Evolutionary conservation across 2,888 invertebrate species (phyloP).

Genomic region (Pristionchus mayeri): DNA sequence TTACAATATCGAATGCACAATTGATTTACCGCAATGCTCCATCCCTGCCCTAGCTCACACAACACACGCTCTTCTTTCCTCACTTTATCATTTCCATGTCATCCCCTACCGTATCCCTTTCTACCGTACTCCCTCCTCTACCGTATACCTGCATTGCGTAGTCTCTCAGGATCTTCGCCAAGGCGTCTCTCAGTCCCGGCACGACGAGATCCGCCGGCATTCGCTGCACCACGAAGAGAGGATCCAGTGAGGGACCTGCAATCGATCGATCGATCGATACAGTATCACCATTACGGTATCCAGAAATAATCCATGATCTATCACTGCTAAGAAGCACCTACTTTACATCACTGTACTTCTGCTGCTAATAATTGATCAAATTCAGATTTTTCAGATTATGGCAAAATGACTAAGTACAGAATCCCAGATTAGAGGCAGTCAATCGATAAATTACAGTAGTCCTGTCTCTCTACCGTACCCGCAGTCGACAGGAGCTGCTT

Average conservation of each 20-base stretch:
- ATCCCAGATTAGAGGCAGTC: too few species aligned
- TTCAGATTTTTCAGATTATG: background rate
- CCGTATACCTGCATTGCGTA: constrained; percentile 87
- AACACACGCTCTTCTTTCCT: too few species aligned
- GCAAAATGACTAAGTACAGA: background rate
- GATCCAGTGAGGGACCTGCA: constrained; percentile 50
- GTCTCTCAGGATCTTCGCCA: constrained; percentile 82
- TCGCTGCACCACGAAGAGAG: constrained; percentile 43
- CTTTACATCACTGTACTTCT: too few species aligned
- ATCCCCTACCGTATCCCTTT: constrained; percentile 53
- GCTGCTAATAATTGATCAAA: background rate
- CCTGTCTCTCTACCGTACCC: constrained; percentile 53
- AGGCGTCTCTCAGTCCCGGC: constrained; percentile 81
- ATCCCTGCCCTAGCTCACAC: too few species aligned
- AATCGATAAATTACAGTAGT: background rate
- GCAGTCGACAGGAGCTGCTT: constrained; percentile 63
- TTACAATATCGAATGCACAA: too few species aligned
- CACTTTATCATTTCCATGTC: too few species aligned
- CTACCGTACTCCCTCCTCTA: constrained; percentile 54
- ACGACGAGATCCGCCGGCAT: constrained; percentile 88
- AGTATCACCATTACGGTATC: background rate
- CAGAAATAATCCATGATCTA: background rate
- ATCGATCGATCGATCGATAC: background rate
- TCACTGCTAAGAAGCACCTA: too few species aligned
- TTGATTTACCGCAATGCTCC: too few species aligned